Percentiles rank a stretch among this genome's conserved stretches.
These are phyloP conservation scores for Theretra japonica DNA, from an alignment of 2,888 invertebrate species.

Conservation along the genomic window DNA sequence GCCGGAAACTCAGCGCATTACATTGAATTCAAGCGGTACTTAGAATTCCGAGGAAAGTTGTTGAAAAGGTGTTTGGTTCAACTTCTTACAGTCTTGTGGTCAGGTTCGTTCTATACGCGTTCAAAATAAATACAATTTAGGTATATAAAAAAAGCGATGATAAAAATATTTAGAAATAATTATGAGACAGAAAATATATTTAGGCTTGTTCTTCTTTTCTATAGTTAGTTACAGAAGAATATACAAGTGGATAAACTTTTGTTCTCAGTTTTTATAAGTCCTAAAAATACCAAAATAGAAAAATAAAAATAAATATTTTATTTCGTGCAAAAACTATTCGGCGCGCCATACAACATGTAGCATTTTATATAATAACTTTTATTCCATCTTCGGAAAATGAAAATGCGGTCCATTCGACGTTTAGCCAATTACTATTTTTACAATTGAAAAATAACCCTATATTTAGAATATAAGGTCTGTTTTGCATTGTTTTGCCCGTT, in stretches of 20 bases:
- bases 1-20: background rate
- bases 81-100: too few relatives aligned
- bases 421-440: slow-evolving; percentile 58
- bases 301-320: too few relatives aligned
- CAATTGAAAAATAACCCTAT: slow-evolving; percentile 34
- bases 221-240: too few relatives aligned
- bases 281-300: too few relatives aligned
- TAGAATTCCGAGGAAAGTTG: background rate
- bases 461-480: slow-evolving; percentile 37
- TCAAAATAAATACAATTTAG: too few relatives aligned
- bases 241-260: too few relatives aligned
- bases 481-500: slow-evolving; percentile 22
- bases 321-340: background rate
- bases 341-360: slow-evolving; percentile 14
- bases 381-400: slow-evolving; percentile 54
- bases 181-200: too few relatives aligned
- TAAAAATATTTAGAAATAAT: too few relatives aligned
- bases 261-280: too few relatives aligned
- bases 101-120: too few relatives aligned
- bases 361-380: slow-evolving; percentile 27
- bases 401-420: slow-evolving; percentile 61
- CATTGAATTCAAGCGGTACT: background rate
- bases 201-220: too few relatives aligned
- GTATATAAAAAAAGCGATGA: too few relatives aligned
- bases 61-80: background rate